Conservation (phyloP, 1,140 invertebrate species). For the Chironomus striatipennis region DNA sequence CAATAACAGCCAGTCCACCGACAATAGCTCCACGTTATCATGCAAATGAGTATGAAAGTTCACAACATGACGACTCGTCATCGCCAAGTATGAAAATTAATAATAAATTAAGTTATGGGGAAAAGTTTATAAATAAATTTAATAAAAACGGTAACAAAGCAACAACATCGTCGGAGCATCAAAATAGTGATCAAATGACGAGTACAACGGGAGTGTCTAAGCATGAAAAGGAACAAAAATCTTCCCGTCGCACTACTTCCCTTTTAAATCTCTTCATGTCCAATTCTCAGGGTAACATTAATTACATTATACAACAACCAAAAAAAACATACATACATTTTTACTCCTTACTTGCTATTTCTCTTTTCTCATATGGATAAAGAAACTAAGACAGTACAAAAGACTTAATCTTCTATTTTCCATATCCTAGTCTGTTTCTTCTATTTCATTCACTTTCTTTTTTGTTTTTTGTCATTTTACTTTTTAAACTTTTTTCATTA, state of each 20-base stretch:
- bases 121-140: conserved; percentile 17
- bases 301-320: neutral
- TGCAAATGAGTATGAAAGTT: neutral
- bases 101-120: conserved; percentile 23
- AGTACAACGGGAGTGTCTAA: conserved; percentile 41
- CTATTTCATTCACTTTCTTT: neutral
- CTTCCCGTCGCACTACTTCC: conserved; percentile 84
- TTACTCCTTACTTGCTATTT: neutral
- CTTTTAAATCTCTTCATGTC: conserved; percentile 90
- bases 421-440: neutral
- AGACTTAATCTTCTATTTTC: too few relatives aligned
- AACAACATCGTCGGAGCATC: conserved; percentile 38
- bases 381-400: too few relatives aligned
- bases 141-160: conserved; percentile 20
- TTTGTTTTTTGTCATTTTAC: too few relatives aligned
- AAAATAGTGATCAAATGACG: conserved; percentile 32
- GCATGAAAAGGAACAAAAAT: conserved; percentile 51
- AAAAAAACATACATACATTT: neutral
- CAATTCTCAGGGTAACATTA: conserved; percentile 73
- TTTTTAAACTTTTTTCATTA: neutral
- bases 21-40: neutral
- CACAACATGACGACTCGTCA: conserved; percentile 37
- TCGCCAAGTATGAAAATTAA: conserved; percentile 16
- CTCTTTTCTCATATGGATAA: neutral
- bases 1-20: neutral